Base-by-base conservation (phyloP, 2,797 vertebrate species). In the Acanthopagrus latus region DNA sequence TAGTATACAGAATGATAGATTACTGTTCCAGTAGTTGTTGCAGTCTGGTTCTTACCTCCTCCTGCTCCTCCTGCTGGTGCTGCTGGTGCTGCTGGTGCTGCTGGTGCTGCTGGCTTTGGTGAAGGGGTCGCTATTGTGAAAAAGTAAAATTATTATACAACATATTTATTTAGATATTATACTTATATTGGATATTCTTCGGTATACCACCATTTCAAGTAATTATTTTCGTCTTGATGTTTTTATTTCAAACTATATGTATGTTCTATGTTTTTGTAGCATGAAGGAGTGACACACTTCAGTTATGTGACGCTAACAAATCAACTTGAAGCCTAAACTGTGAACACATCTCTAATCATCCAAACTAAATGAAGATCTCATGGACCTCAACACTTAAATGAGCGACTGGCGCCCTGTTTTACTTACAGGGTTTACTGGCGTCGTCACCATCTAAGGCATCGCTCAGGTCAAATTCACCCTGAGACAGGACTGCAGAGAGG, bases 371-470 rank as follows among this genome's bases (percentile, higher is more conserved):
- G 16, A 56, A 29, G 29, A 29, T 29, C 7, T 9, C 25, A 23
- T 3, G 52, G 2, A 23, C n/a, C 16, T 14, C 1, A 17, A 47
- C n/a, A 16, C 46, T 56, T 66, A 3, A 46, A 75, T 52, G 25
- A 54, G 23, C 18, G n/a, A 43, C 18, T 20, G 20, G 27, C n/a
- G 48, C 50, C 47, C 16, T 25, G 1, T n/a, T 67, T 50, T 47
- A 95, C 96, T 95, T 90, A 97, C 96, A n/a, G 72, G 82, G 44
- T 54, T 83, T 80, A 3, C 11, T 59, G 41, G 80, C 86, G 16
- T 17, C 41, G 6, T 4, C 57, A 33, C 11, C 38, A 20, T 0
- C 47, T 25, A 97, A 5, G 27, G 95, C 96, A 77, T 97, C 96
- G 5, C 60, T 2, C 80, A 97, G 90, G 7, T 1, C 14, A 0